phyloP scores from a whole-genome alignment of 1,140 invertebrate genomes.

The Drosophila lowei region DNA sequence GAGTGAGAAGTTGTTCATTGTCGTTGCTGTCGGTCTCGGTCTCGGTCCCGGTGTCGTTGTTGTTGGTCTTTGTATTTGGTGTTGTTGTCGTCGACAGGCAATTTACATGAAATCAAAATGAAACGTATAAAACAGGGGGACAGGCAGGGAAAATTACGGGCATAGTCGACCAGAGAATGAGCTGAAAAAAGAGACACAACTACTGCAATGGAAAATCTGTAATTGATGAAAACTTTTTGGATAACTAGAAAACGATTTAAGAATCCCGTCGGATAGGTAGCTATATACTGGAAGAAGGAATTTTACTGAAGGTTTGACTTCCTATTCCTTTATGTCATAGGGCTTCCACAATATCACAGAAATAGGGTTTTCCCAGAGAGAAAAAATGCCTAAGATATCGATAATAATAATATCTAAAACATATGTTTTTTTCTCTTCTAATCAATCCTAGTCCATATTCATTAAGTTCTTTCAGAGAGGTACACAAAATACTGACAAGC shows the following conservation, averaged over 20 bases:
- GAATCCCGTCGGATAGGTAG: no score
- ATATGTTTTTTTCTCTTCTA: no score
- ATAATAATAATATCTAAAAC: no score
- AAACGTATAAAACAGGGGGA: conserved; percentile 54
- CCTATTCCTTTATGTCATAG: no score
- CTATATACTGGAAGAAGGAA: no score
- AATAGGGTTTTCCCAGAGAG: no score
- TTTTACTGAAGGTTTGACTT: no score
- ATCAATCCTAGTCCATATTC: no score
- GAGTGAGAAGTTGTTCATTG: conserved; percentile 38
- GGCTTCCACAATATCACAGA: no score
- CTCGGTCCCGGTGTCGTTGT: conserved; percentile 18
- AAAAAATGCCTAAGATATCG: no score
- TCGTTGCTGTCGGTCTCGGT: conserved; percentile 23
- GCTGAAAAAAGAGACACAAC: conserved; percentile 8
- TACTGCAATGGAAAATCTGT: not conserved
- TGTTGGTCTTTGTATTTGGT: conserved; percentile 50
- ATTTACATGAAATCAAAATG: conserved; percentile 82
- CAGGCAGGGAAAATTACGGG: not conserved
- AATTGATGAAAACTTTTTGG: not conserved
- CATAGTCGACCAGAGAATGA: conserved; percentile 23
- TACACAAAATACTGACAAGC: not conserved
- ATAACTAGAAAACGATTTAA: no score
- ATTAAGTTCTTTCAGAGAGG: rapidly evolving
- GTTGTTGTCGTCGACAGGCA: conserved; percentile 78